Evolutionary conservation across 1,140 invertebrate genomes (phyloP), one percentile per base, ranked within the genome.

Genomic region (Diabrotica undecimpunctata): DNA sequence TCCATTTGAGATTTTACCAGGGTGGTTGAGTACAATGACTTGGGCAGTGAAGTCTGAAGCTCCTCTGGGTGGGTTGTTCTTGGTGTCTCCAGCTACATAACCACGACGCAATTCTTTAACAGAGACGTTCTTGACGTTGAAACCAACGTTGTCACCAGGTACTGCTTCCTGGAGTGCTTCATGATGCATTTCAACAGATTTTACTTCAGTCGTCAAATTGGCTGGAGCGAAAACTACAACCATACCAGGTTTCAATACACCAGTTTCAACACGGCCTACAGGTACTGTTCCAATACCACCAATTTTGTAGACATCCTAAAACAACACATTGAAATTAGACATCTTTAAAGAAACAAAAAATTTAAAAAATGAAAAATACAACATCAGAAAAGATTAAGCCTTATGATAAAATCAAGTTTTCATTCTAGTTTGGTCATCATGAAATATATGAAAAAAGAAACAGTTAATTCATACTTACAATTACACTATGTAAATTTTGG

Each of bases 251-350:
- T 98, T 98, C 66, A 98, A 80, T 65, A 97, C 83, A 77, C 96
- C 96, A 79, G 96, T 98, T 83, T 98, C 96, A 54, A 98, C 95
- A 81, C 96, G 87, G 74, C 96, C 96, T 54, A 98, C 96, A 64
- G 95, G 96, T 79, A 98, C 96, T 79, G 96, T 98, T 82, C 95
- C 96, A 82, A 98, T 98, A 87, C 95, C 96, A 75, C 95, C 96
- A 81, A 98, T 98, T 86, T 98, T 98, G 90, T 98, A 98, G 35
- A 98, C 96, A 83, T 98, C 95, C 80, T 91, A 77, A 13, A 74
- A 73, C 35, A 65, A 63, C 65, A 60, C n/a, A 64, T 62, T 6
- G 12, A 12, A 62, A 38, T 60, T 25, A 61, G 8, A 60, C 36
- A 60, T 13, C 35, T 9, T 58, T 11, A 41, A 53, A 35, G 13